Base-by-base conservation (phyloP, 2,797 vertebrate species). In the Percopsis omiscomaycus region DNA sequence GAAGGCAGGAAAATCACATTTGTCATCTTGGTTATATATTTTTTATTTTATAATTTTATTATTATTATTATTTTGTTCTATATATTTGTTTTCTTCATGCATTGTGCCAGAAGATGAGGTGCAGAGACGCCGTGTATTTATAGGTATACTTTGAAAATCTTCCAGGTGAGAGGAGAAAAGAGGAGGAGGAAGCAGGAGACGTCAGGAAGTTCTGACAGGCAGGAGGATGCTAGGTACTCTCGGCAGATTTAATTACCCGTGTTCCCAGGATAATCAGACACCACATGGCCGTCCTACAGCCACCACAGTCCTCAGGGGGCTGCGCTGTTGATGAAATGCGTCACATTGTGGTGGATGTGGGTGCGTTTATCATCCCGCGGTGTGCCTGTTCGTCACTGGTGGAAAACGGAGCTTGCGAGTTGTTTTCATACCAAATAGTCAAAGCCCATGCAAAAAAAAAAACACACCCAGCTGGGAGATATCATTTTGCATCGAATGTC, bases 191-290 rank as follows among this genome's bases (percentile, higher is more conserved):
- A 68, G 56, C 50, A 69, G 69, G 65, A 64, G 50, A 46, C 6
- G 42, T 5, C 14, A 64, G 32, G 75, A 76, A 59, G 73, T 74
- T 62, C 57, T 75, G 80, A 82, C 78, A 69, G 74, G 60, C 45
- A 71, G 70, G 58, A 44, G 65, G 63, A 69, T 69, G 60, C 59
- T 77, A 73, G 82, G 78, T 85, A 57, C 74, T 80, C 78, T 78
- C 71, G 77, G 75, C 74, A 86, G 78, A 87, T 86, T 86, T 79
- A 83, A 87, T 89, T 88, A 79, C 72, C 74, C 77, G 61, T 84
- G 78, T 77, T 85, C 71, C 70, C 66, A 13, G 57, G 82, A 82
- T 89, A 82, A 86, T 86, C 77, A 75, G 55, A 67, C 76, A 69
- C 63, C 77, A 71, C 72, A 61, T 82, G 79, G 80, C 71, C 68